Percentiles rank a stretch among this genome's conserved stretches.
phyloP scores from a whole-genome alignment of 2,797 vertebrate species.

The Diplodus sargus region DNA sequence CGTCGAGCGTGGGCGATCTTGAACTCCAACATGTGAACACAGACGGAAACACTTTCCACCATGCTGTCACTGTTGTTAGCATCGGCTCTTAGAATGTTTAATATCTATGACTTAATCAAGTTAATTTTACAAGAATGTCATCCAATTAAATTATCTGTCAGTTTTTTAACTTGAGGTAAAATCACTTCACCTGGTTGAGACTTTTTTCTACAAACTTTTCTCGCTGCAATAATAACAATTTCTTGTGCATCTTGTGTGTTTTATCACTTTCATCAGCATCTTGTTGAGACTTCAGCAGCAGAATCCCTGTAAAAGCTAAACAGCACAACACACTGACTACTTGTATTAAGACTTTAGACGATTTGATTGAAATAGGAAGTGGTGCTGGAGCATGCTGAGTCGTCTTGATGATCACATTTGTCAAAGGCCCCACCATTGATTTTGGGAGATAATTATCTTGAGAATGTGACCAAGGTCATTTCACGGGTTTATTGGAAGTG shows the following conservation, averaged over 20 bases:
- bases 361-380: constrained; percentile 59
- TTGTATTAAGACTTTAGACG: neutral
- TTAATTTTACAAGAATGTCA: too few species aligned
- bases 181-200: neutral
- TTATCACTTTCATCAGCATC: neutral
- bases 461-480: constrained; percentile 76
- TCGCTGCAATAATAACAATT: neutral
- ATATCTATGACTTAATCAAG: too few species aligned
- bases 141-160: neutral
- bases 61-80: neutral
- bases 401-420: constrained; percentile 70
- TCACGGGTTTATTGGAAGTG: constrained; percentile 69
- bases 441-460: constrained; percentile 76
- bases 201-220: neutral
- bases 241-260: too few species aligned
- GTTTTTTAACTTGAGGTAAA: neutral
- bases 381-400: constrained; percentile 39
- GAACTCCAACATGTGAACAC: constrained; percentile 8
- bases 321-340: neutral
- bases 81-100: neutral
- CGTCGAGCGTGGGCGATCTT: neutral
- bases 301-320: neutral
- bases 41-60: neutral
- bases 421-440: constrained; percentile 75
- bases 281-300: neutral